phyloP scores from a whole-genome alignment of 1,140 invertebrate genomes.

The Diprion similis region DNA sequence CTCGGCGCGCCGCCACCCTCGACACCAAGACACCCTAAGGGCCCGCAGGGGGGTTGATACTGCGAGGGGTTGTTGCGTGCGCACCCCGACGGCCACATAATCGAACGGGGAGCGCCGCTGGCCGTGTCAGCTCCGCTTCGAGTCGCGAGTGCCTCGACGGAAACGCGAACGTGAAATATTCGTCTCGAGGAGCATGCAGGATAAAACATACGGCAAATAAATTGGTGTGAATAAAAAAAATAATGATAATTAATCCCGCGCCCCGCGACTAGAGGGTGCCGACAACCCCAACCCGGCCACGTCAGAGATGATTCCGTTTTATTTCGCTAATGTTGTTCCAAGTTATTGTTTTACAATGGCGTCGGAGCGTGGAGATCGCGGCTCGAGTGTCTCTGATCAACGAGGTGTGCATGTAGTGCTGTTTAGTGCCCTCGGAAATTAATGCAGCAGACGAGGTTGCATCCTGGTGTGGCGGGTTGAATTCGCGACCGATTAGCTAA shows the following conservation, averaged over 20 bases:
- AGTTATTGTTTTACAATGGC: constrained; percentile 5
- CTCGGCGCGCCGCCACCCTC: background rate
- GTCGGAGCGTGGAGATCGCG: constrained; percentile 6
- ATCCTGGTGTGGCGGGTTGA: too few species aligned
- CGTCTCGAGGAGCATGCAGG: background rate
- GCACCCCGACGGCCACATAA: constrained; percentile 55
- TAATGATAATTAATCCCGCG: too few species aligned
- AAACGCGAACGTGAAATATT: background rate
- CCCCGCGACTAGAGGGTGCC: too few species aligned
- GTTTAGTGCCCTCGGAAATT: background rate
- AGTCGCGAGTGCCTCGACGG: constrained; percentile 13
- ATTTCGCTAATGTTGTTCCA: background rate
- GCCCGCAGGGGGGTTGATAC: constrained; percentile 18
- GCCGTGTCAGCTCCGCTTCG: constrained; percentile 47
- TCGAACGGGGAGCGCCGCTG: constrained; percentile 60
- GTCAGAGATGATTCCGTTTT: too few species aligned
- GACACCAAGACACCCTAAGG: background rate
- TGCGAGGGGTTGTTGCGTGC: constrained; percentile 51
- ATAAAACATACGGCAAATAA: too few species aligned
- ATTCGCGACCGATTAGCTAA: too few species aligned
- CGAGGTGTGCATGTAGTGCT: constrained; percentile 1
- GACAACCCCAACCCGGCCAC: too few species aligned
- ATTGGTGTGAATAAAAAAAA: too few species aligned
- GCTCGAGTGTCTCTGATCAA: background rate
- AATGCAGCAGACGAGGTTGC: too few species aligned